Percentiles rank a stretch among this genome's conserved stretches.
These are phyloP conservation scores for Anoplophora glabripennis DNA, from an alignment of 1,140 invertebrate species.

Conservation along the genomic window DNA sequence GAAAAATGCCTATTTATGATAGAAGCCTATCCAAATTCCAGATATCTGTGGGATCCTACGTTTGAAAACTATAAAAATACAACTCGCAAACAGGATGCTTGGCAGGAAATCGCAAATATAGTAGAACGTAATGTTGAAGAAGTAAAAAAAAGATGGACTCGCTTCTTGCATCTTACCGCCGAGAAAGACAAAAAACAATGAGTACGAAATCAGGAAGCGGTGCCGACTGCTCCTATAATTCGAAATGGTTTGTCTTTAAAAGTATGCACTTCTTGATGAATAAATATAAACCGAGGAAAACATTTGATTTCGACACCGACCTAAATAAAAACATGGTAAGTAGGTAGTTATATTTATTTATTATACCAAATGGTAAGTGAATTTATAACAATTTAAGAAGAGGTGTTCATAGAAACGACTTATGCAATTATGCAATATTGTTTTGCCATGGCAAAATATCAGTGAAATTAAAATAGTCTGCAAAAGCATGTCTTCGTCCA, in stretches of 20 bases:
- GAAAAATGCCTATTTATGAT: too few species aligned
- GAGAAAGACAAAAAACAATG: constrained; percentile 11
- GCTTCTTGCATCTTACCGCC: neutral
- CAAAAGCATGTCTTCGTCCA: neutral
- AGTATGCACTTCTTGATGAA: neutral
- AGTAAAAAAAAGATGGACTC: neutral
- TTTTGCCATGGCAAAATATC: neutral
- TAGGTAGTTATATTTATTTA: neutral
- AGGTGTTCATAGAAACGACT: neutral
- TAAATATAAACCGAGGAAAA: constrained; percentile 1
- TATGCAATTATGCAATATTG: too few species aligned
- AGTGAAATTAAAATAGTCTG: neutral
- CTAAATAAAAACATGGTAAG: constrained; percentile 4
- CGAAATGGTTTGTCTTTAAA: neutral
- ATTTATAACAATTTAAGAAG: neutral
- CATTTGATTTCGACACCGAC: neutral
- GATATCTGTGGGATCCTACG: too few species aligned
- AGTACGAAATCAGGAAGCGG: neutral
- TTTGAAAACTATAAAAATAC: too few species aligned
- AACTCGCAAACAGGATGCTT: constrained; percentile 6
- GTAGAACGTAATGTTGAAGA: constrained; percentile 3
- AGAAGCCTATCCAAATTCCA: too few species aligned
- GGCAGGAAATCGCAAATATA: constrained; percentile 2
- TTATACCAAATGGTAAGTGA: neutral
- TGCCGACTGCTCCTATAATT: neutral